phyloP scores from a whole-genome alignment of 2,888 invertebrate species.

The Acronicta leporina region DNA sequence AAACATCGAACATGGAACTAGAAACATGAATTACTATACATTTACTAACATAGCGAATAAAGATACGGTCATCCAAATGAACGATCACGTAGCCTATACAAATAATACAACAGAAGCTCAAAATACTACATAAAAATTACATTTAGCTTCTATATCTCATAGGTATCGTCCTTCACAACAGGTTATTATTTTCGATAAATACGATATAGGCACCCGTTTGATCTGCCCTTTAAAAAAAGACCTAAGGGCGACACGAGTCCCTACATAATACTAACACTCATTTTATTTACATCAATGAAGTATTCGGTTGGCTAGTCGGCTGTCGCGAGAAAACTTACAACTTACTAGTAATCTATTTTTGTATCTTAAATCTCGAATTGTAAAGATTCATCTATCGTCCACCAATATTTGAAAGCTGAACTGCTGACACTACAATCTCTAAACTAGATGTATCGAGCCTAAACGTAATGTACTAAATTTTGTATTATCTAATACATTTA shows the following conservation, averaged over 20 bases:
- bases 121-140: constrained; percentile 74
- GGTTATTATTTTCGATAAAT: constrained; percentile 71
- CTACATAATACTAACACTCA: constrained; percentile 80
- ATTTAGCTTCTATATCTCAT: constrained; percentile 80
- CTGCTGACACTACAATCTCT: constrained; percentile 80
- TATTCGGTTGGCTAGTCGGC: constrained; percentile 67
- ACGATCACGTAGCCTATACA: constrained; percentile 62
- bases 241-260: constrained; percentile 66
- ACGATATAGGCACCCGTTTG: constrained; percentile 72
- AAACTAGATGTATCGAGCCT: constrained; percentile 80
- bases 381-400: constrained; percentile 78
- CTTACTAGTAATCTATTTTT: constrained; percentile 67
- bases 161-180: constrained; percentile 88
- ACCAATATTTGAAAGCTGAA: constrained; percentile 89
- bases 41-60: constrained; percentile 62
- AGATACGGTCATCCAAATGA: constrained; percentile 61
- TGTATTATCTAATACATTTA: constrained; percentile 77
- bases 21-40: constrained; percentile 65
- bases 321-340: constrained; percentile 69
- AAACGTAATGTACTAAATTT: constrained; percentile 75
- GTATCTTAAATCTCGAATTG: constrained; percentile 77
- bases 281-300: constrained; percentile 82
- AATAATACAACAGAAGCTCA: constrained; percentile 68
- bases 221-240: constrained; percentile 64
- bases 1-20: constrained; percentile 81